Percentiles rank a stretch among this genome's conserved stretches.
Conservation (phyloP, 2,888 invertebrate genomes). For the Protula sp. region DNA sequence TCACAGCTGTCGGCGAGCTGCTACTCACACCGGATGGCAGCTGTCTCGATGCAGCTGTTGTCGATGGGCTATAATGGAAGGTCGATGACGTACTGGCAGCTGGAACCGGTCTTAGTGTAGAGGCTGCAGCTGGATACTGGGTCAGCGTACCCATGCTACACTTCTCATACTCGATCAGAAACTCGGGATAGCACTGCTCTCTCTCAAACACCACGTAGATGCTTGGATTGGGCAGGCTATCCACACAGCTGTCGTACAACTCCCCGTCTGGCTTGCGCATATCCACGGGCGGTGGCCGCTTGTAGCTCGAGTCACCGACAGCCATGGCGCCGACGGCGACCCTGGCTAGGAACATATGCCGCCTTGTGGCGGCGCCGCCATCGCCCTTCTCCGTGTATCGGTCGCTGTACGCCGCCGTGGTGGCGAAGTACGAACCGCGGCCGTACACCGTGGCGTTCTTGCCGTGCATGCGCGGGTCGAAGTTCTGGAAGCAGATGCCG, state of each 20-base stretch:
- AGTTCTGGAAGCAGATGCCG: conserved; percentile 35
- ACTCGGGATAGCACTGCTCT: conserved; percentile 35
- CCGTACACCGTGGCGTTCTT: conserved; percentile 28
- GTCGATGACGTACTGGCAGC: too few species aligned
- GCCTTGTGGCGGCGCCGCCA: too few species aligned
- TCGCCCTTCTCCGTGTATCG: conserved; percentile 9
- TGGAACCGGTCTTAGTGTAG: too few species aligned
- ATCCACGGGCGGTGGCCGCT: conserved; percentile 30
- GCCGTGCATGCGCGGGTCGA: conserved; percentile 36
- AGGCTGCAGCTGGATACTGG: too few species aligned
- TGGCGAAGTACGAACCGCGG: conserved; percentile 36
- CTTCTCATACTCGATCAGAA: too few species aligned
- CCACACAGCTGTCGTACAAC: conserved; percentile 37
- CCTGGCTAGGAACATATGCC: neutral
- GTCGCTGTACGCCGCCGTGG: conserved; percentile 24
- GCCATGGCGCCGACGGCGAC: neutral
- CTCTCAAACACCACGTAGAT: conserved; percentile 33
- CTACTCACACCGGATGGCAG: too few species aligned
- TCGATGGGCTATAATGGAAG: too few species aligned
- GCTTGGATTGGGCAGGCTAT: conserved; percentile 23
- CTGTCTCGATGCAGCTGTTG: too few species aligned
- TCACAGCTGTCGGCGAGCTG: too few species aligned
- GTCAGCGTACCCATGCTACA: too few species aligned
- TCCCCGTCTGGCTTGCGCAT: conserved; percentile 34
- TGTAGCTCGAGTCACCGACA: neutral